Conservation (phyloP, 2,888 invertebrate species). For the Apamea sordens region DNA sequence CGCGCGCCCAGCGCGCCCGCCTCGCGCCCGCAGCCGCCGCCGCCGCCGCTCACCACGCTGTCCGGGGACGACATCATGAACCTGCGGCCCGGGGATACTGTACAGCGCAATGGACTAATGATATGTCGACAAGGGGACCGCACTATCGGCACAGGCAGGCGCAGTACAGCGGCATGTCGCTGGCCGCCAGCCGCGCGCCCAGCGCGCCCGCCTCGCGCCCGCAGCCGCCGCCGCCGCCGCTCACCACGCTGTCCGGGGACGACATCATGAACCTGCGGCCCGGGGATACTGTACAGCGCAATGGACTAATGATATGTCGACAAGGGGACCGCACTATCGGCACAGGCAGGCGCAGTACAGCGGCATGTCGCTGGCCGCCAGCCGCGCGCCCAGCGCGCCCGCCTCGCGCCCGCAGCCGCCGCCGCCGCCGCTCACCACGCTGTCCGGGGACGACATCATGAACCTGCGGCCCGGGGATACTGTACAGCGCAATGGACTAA, state of each 20-base stretch:
- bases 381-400: slow-evolving; percentile 95
- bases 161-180: slow-evolving; percentile 92
- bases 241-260: slow-evolving; percentile 95
- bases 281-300: neutral
- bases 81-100: slow-evolving; percentile 59
- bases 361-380: slow-evolving; percentile 96
- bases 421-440: slow-evolving; percentile 94
- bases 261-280: slow-evolving; percentile 92
- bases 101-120: neutral
- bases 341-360: slow-evolving; percentile 73
- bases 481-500: neutral
- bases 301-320: neutral
- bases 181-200: slow-evolving; percentile 95
- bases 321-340: no score
- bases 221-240: slow-evolving; percentile 94
- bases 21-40: slow-evolving; percentile 93
- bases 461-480: slow-evolving; percentile 69
- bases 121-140: neutral
- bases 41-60: slow-evolving; percentile 94
- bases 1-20: slow-evolving; percentile 95
- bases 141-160: slow-evolving; percentile 78
- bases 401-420: slow-evolving; percentile 93
- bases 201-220: slow-evolving; percentile 93
- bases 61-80: slow-evolving; percentile 96
- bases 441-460: slow-evolving; percentile 96